phyloP scores from a whole-genome alignment of 2,888 invertebrate species.

The Drosophila nr. fundita region DNA sequence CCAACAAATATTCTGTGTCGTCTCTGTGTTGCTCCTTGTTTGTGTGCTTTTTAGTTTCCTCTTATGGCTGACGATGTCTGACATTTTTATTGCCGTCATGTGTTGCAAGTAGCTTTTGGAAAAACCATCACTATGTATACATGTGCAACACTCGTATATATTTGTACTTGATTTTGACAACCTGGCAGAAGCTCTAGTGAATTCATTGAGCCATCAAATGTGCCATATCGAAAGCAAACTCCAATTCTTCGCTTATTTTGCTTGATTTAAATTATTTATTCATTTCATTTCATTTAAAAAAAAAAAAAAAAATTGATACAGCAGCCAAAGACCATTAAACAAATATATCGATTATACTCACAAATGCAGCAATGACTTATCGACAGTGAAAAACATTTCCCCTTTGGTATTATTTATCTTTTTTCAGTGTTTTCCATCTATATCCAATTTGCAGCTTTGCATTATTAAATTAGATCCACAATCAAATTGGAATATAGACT shows the following conservation, averaged over 20 bases:
- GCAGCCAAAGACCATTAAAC: background rate
- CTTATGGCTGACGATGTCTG: background rate
- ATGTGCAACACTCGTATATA: background rate
- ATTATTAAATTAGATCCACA: background rate
- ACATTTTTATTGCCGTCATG: conserved; percentile 9
- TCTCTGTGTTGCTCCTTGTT: background rate
- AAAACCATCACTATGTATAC: conserved; percentile 2
- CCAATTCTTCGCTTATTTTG: background rate
- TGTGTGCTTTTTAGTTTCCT: background rate
- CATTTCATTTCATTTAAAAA: background rate
- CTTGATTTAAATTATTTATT: background rate
- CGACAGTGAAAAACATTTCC: conserved; percentile 15
- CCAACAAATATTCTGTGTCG: background rate
- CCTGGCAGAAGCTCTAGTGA: background rate
- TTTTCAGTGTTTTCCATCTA: conserved; percentile 3
- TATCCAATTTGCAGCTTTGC: background rate
- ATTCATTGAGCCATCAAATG: background rate
- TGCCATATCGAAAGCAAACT: background rate
- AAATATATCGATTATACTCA: conserved; percentile 11
- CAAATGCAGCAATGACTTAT: conserved; percentile 1
- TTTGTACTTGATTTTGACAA: background rate
- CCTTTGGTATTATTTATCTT: background rate
- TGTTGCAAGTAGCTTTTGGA: conserved; percentile 7
- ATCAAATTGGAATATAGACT: background rate
- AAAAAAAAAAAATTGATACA: background rate